These are phyloP conservation scores for Antechinus stuartii DNA, from an alignment of 2,113 vertebrate genomes.

Conservation along the genomic window DNA sequence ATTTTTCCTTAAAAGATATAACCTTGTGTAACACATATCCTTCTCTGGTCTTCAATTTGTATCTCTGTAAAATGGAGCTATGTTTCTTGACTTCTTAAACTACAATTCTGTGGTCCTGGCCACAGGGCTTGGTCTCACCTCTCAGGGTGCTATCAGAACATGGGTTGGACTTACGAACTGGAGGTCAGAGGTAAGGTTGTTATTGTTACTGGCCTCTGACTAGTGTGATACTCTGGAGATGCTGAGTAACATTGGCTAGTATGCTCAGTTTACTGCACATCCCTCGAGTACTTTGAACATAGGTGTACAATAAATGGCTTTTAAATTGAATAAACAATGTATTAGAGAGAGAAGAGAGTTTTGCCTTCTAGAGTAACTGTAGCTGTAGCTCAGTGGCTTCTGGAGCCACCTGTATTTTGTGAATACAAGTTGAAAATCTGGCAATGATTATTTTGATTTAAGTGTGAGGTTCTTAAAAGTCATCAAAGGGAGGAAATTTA, in stretches of 20 bases:
- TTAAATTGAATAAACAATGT: background rate
- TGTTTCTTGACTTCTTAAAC: background rate
- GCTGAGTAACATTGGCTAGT: no score
- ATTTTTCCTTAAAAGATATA: background rate
- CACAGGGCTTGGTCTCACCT: no score
- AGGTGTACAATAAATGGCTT: slow-evolving; percentile 40
- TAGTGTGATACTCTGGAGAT: no score
- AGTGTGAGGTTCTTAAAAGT: slow-evolving; percentile 51
- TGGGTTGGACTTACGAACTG: background rate
- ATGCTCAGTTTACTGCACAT: background rate
- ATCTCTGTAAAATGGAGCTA: background rate
- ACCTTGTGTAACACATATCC: background rate
- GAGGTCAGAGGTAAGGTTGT: background rate
- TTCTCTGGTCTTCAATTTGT: background rate
- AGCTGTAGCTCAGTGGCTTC: background rate
- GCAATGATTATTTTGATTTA: slow-evolving; percentile 18
- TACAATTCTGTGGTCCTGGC: background rate
- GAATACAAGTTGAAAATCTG: slow-evolving; percentile 29
- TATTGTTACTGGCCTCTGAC: background rate
- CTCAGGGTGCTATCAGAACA: no score
- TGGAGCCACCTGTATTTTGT: background rate
- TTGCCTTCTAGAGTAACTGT: slow-evolving; percentile 43
- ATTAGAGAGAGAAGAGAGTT: slow-evolving; percentile 16
- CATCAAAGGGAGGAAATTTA: slow-evolving; percentile 35
- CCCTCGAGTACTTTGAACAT: background rate